Evolutionary conservation across 2,888 invertebrate genomes (phyloP), one percentile per base, ranked within the genome.

Genomic region (Chesias legatella): DNA sequence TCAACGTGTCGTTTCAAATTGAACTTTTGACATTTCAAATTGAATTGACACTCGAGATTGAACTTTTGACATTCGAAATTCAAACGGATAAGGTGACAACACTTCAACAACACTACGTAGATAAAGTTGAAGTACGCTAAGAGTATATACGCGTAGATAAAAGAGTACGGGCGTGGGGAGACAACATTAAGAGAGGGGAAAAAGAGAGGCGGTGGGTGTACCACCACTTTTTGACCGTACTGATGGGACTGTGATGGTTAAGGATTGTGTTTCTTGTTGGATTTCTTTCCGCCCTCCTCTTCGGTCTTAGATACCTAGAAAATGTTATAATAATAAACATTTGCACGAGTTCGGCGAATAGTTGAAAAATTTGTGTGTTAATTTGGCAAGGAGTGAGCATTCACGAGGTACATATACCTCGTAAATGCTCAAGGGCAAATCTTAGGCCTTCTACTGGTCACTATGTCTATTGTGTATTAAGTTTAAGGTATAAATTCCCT

Each of bases 201-300:
- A 62, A 60, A 58, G 56, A 52, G 46, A 36, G 53, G 47, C 54
- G 46, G 47, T 55, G 46, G 56, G 35, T 0, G 1, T 22, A 47
- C 46, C 38, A 67, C 81, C 80, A 79, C 79, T 73, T 69, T 74
- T 75, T 73, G 76, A 74, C 81, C 67, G 82, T 84, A 85, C 85
- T 84, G 85, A 85, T 58, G 63, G 64, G 63, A 60, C 52, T 74
- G 63, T 82, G 83, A 82, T 79, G 83, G 92, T 92, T 92, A 92
- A 91, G 92, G 92, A 88, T 90, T 90, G 75, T 92, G 92, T 74
- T 91, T 92, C 83, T 92, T 93, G 81, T 93, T 93, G 63, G 92
- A 92, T 79, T 93, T 93, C 88, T 93, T 93, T 77, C 93, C 91
- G 69, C 95, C 94, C 71, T 96, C 95, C 72, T 95, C 95, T 61